These are phyloP conservation scores for Crossocerus cetratus DNA, from an alignment of 2,888 invertebrate genomes.

Conservation along the genomic window DNA sequence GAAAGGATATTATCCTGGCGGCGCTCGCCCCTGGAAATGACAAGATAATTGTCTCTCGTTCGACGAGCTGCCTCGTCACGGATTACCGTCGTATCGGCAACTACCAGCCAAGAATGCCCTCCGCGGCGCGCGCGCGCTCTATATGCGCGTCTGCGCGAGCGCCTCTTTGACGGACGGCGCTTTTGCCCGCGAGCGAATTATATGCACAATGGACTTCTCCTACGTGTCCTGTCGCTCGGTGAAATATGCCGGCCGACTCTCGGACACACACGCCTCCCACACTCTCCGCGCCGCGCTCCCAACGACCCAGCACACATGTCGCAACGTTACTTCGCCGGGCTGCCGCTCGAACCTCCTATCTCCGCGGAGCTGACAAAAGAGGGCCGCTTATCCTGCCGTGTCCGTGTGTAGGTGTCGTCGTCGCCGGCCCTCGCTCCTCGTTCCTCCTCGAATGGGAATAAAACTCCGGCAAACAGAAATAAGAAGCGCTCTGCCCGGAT, in stretches of 20 bases:
- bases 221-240: slow-evolving; percentile 38
- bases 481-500: background rate
- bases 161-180: background rate
- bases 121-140: too few relatives aligned
- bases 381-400: too few relatives aligned
- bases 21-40: slow-evolving; percentile 1
- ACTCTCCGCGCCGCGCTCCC: too few relatives aligned
- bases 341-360: too few relatives aligned
- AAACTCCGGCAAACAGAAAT: background rate
- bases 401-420: too few relatives aligned
- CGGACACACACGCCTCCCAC: slow-evolving; percentile 21
- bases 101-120: slow-evolving; percentile 7
- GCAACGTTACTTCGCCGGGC: slow-evolving; percentile 8
- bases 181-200: slow-evolving; percentile 31
- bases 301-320: slow-evolving; percentile 22
- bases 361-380: too few relatives aligned
- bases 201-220: slow-evolving; percentile 34
- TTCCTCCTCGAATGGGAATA: background rate
- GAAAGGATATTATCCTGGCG: background rate
- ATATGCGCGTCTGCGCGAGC: too few relatives aligned
- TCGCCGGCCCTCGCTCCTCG: too few relatives aligned
- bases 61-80: background rate
- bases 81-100: slow-evolving; percentile 4
- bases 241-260: slow-evolving; percentile 40
- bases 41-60: slow-evolving; percentile 15